Evolutionary conservation across 2,888 invertebrate species (phyloP).

Genomic region (Bruchidius siliquastri): DNA sequence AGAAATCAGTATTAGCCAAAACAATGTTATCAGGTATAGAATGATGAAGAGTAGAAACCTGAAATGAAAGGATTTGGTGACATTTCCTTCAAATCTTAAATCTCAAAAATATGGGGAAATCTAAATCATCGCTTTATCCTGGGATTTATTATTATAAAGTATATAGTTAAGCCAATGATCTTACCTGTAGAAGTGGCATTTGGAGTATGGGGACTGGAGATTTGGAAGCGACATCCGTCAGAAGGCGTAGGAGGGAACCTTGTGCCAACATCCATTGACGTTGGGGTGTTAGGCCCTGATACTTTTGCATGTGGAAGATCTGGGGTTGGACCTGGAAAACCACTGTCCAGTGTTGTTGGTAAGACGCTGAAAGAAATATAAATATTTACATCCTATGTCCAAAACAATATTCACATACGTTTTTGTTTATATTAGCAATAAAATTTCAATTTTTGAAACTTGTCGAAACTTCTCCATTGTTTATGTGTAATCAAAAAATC

Average conservation of each 20-base stretch:
- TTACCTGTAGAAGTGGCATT: slow-evolving; percentile 27
- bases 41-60: no score
- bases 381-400: background rate
- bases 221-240: slow-evolving; percentile 50
- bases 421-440: no score
- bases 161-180: background rate
- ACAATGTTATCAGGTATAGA: no score
- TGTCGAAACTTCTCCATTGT: no score
- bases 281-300: slow-evolving; percentile 53
- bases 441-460: no score
- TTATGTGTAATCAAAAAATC: no score
- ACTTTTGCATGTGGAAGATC: slow-evolving; percentile 44
- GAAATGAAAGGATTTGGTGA: no score
- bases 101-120: no score
- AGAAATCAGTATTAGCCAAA: no score
- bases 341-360: slow-evolving; percentile 43
- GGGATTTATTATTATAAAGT: no score
- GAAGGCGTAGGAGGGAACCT: slow-evolving; percentile 46
- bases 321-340: slow-evolving; percentile 42
- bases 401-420: background rate
- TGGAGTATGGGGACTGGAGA: slow-evolving; percentile 51
- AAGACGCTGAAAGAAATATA: slow-evolving; percentile 34
- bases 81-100: no score
- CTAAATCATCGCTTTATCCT: no score
- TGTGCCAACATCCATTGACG: slow-evolving; percentile 47